Base-by-base conservation (phyloP, 2,888 invertebrate genomes). In the Parnassius smintheus region DNA sequence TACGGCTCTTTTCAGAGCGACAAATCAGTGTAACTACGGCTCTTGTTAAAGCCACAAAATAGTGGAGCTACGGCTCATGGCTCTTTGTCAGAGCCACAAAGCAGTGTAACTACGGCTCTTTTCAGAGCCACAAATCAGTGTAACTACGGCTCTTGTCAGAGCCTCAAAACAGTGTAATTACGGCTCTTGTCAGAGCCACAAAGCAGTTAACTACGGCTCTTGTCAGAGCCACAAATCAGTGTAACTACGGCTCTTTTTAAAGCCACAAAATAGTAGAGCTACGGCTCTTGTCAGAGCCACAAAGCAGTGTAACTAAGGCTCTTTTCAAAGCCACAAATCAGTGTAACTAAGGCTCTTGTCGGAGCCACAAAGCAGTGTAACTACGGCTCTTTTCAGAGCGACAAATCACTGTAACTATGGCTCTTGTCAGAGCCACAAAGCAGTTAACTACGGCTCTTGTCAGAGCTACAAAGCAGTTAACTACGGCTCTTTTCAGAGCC, bases 81-180 rank as follows among this genome's bases (percentile, higher is more conserved):
- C n/a, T n/a, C n/a, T n/a, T 64, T 53, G 11, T 66, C 56, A 66
- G 57, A 25, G 58, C 65, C 42, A 55, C 35, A 35, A 35, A 35
- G 7, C 35, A 59, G 51, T 52, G 60, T 58, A 54, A 57, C 60
- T 57, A 51, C 10, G n/a, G 9, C 54, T 65, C 58, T 48, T 52
- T 4, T 66, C 61, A 61, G 63, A 50, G 62, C 45, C n/a, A 59
- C 9, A 52, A 35, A 35, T 4, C 13, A 18, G 59, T 59, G 62
- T 64, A 66, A 65, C 65, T 59, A 61, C 42, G 56, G 44, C 49
- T 60, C 53, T 64, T 61, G n/a, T 63, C 35, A 61, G 53, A 45
- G 48, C n/a, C 65, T 46, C 25, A 51, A 7, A 22, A 60, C 22
- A 51, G 50, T 59, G 60, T 51, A 60, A 56, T 54, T n/a, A 56